phyloP scores from a whole-genome alignment of 1,140 invertebrate genomes.

The Galleria mellonella region DNA sequence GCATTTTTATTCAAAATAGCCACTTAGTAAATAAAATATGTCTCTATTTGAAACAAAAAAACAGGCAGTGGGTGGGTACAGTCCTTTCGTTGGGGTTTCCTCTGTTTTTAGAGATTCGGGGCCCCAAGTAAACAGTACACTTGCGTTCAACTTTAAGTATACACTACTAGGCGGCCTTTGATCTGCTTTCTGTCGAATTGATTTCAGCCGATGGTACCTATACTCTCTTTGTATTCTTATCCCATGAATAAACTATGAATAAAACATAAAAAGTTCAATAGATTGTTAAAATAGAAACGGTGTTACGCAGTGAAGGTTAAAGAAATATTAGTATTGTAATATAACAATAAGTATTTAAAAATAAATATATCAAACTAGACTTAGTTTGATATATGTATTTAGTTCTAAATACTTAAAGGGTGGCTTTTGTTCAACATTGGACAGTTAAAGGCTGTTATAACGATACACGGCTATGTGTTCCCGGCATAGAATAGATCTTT shows the following conservation, averaged over 20 bases:
- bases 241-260: constrained; percentile 2
- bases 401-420: no score
- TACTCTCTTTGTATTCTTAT: background rate
- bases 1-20: constrained; percentile 67
- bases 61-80: constrained; percentile 38
- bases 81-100: constrained; percentile 36
- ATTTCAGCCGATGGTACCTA: no score
- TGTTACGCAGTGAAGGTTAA: no score
- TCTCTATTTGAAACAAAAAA: constrained; percentile 54
- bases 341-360: no score
- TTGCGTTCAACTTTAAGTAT: background rate
- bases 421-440: no score
- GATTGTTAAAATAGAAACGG: no score
- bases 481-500: no score
- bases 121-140: constrained; percentile 1
- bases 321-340: no score
- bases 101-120: constrained; percentile 18
- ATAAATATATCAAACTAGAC: no score
- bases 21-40: constrained; percentile 69
- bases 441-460: no score
- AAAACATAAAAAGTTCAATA: background rate
- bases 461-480: no score
- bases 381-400: no score
- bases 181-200: background rate
- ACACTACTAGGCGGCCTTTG: constrained; percentile 1